Base-by-base conservation (phyloP, 2,113 vertebrate species). In the Xenus cinereus region DNA sequence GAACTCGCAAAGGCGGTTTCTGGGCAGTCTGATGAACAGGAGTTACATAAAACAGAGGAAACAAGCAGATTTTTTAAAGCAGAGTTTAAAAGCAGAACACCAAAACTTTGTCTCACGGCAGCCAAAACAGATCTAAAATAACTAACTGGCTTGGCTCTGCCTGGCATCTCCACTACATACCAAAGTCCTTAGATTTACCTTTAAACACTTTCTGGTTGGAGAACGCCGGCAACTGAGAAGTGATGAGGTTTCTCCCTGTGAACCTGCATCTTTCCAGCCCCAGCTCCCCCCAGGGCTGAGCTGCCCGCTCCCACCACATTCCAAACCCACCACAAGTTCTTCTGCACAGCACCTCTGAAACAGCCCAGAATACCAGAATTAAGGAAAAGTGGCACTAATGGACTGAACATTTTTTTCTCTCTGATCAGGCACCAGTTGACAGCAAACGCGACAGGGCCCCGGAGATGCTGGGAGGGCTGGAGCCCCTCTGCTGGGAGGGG, bases 1-100 rank as follows among this genome's bases (percentile, higher is more conserved):
- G 24, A 62, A 46, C 1, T 17, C 9, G 12, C 35, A 6, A 24
- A 19, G 63, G 1, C 4, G 0, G 21, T 12, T 50, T 43, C 56
- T 33, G 39, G 56, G 4, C 39, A 28, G 27, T 7, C 54, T 20
- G 67, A 41, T 8, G 2, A 56, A 16, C 12, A 13, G 67, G 37
- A 32, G 30, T 28, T 35, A 4, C 0, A 26, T 23, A 10, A 35
- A 72, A 27, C 11, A 24, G 28, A 20, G 62, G 57, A 60, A 24
- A 32, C 6, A 5, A 50, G 45, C 10, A 14, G 12, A 3, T 22
- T 22, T 14, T 46, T 45, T 23, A 51, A 39, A 86, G 7, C 28
- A 21, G 51, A 50, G 21, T 23, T 73, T 77, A 17, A 79, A 72
- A 37, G 27, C 45, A 27, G 75, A 24, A 23, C 30, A 28, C 51